Evolutionary conservation across 2,888 invertebrate species (phyloP).

Genomic region (Apamea epomidion): DNA sequence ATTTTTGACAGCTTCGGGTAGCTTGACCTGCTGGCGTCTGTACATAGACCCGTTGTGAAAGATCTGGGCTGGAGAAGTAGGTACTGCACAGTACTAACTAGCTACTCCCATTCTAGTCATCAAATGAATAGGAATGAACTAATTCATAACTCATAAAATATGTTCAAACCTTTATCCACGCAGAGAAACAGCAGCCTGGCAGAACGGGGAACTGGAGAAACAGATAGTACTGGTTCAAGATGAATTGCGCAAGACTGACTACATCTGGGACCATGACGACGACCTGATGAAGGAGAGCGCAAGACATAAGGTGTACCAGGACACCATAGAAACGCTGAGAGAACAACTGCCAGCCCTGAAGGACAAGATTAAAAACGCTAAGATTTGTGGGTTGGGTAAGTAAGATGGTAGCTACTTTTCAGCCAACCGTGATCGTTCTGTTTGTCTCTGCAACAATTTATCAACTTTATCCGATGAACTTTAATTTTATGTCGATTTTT

Average conservation of each 20-base stretch:
- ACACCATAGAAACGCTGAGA: conserved; percentile 82
- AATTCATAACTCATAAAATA: not conserved
- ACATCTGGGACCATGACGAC: conserved; percentile 84
- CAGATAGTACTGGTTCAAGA: conserved; percentile 86
- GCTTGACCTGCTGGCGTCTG: too few relatives aligned
- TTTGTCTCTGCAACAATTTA: not conserved
- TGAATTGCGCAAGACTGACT: conserved; percentile 83
- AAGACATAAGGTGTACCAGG: conserved; percentile 83
- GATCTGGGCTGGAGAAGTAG: not conserved
- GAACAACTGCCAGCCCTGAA: conserved; percentile 83
- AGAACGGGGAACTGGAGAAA: conserved; percentile 87
- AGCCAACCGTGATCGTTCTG: not conserved
- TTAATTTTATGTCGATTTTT: too few relatives aligned
- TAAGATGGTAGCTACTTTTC: not conserved
- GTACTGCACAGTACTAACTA: not conserved
- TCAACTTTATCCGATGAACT: too few relatives aligned
- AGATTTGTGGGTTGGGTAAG: conserved; percentile 86
- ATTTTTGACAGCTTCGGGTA: too few relatives aligned
- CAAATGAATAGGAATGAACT: not conserved
- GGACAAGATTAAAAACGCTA: conserved; percentile 87
- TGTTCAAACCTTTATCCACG: not conserved
- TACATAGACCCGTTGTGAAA: not conserved
- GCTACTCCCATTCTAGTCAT: not conserved
- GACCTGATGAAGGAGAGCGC: conserved; percentile 82
- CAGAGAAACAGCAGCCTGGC: conserved; percentile 88